Evolutionary conservation across 2,113 vertebrate genomes (phyloP).

Genomic region (Neomonachus schauinslandi): DNA sequence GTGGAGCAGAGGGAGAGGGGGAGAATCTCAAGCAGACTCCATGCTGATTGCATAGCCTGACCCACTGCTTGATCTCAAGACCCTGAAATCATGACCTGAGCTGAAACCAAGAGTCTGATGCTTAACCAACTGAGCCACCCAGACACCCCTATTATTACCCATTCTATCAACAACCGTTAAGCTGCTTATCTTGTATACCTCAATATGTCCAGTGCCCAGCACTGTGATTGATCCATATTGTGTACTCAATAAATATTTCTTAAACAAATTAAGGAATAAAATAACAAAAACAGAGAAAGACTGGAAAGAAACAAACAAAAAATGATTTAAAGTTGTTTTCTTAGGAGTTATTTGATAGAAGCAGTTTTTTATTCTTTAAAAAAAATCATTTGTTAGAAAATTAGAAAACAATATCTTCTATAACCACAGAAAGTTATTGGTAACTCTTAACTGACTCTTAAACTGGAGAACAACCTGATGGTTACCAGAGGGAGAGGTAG

Average conservation of each 20-base stretch:
- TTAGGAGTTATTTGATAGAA: neutral
- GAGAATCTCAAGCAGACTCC: neutral
- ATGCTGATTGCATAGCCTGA: neutral
- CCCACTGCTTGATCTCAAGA: neutral
- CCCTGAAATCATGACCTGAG: neutral
- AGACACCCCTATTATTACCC: neutral
- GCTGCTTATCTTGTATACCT: neutral
- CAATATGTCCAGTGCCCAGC: neutral
- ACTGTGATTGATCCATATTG: neutral
- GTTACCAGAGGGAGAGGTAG: neutral
- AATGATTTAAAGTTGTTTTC: neutral
- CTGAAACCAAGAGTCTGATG: neutral
- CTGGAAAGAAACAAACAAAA: neutral
- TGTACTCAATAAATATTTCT: neutral
- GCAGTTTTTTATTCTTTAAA: neutral
- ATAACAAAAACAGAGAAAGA: neutral
- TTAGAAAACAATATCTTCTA: neutral
- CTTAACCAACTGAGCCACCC: neutral
- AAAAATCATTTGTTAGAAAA: neutral
- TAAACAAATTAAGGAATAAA: constrained; percentile 7
- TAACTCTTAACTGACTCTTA: neutral
- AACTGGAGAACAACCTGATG: neutral
- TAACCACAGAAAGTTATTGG: constrained; percentile 27
- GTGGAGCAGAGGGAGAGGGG: neutral
- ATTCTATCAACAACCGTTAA: neutral